Base-by-base conservation (phyloP, 2,888 invertebrate species). In the Agrotis clavis region DNA sequence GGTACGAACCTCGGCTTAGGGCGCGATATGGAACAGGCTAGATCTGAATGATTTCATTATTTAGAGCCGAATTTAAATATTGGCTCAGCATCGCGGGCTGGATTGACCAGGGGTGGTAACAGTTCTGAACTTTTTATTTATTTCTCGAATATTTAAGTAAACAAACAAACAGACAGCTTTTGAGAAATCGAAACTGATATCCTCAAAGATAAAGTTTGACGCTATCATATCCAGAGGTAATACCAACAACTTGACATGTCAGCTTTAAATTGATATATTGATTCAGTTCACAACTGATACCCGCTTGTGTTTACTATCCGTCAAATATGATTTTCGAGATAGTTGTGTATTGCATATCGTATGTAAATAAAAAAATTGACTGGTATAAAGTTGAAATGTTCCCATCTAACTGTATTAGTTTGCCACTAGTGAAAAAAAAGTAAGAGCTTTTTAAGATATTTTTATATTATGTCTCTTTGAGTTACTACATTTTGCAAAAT, bases 181-280 rank as follows among this genome's bases (percentile, higher is more conserved):
- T 45, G 53, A 67, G 11, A 69, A 69, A 60, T 50, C 47, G n/a
- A 25, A 47, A 71, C 59, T 56, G 70, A 62, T 77, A 68, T 64
- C 56, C 41, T 30, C 65, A 74, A 81, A 71, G 82, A 85, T 85
- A 82, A 73, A 65, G 57, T 62, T 61, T 60, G 16, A 53, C 41
- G 71, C 16, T 68, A 48, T 72, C 71, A 48, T 50, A 60, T 62
- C 56, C 67, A 41, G 69, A 60, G 45, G 60, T 64, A 67, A 61
- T 61, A 71, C 74, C 74, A 81, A 86, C 73, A 82, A 16, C 7
- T 41, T 82, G 86, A 84, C 86, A 79, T 87, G 81, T 89, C 86
- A 87, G 61, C 80, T 82, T 78, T 74, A 76, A 79, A 79, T 21
- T 84, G 83, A 88, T 84, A 79, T 85, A 86, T 88, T 78, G 86